These are phyloP conservation scores for Ancistrus triradiatus DNA, from an alignment of 2,113 vertebrate genomes.

Conservation along the genomic window DNA sequence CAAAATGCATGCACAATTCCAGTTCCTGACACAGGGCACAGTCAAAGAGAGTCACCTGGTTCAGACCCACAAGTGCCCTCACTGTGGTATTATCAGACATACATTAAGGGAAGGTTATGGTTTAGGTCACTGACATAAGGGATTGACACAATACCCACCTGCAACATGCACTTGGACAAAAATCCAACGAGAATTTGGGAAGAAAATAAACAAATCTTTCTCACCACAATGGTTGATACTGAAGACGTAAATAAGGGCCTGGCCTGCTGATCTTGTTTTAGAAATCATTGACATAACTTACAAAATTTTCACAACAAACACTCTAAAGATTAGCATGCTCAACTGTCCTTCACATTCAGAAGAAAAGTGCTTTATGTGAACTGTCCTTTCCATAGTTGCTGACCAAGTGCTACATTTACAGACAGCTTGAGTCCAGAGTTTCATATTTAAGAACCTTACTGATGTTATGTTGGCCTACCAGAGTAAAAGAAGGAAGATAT, in stretches of 20 bases:
- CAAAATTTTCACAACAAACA: constrained; percentile 8
- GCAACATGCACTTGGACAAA: constrained; percentile 6
- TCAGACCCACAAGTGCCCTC: background rate
- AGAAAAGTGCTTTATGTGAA: background rate
- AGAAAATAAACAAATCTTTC: background rate
- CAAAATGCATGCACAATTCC: background rate
- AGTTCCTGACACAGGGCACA: background rate
- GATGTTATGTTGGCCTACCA: no score
- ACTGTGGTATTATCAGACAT: background rate
- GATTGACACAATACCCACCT: background rate
- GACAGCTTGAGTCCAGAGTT: no score
- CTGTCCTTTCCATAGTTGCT: background rate
- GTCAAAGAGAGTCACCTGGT: background rate
- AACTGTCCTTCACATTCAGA: constrained; percentile 31
- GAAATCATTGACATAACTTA: background rate
- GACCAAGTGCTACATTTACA: background rate
- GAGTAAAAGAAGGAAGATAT: no score
- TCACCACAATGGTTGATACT: background rate
- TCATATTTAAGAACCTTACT: no score
- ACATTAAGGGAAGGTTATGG: no score
- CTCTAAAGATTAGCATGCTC: constrained; percentile 24
- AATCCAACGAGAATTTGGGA: background rate
- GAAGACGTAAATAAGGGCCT: no score
- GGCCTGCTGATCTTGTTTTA: no score
- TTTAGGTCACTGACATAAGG: no score